Base-by-base conservation (phyloP, 1,140 invertebrate genomes). In the Microplitis mediator region DNA sequence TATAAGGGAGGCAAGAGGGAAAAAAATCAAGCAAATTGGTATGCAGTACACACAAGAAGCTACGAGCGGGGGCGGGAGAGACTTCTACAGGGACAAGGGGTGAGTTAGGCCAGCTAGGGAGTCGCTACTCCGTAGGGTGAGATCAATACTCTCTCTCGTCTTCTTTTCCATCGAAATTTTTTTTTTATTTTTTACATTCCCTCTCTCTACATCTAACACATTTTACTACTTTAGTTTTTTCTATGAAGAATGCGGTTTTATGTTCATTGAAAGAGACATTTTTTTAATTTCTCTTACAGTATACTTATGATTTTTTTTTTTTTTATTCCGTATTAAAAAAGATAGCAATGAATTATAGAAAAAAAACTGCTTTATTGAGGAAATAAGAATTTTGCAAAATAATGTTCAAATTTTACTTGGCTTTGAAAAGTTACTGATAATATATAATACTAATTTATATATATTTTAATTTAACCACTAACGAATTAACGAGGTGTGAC, bases 21-120 rank as follows among this genome's bases (percentile, higher is more conserved):
- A 69, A 76, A 82, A 82, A 84, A 86, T 86, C 83, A 85, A 86
- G 85, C 81, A 87, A 87, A 86, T 87, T 87, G 85, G 84, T 87
- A 87, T 87, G 84, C 85, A 87, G 85, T 84, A 81, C 85, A 67
- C 54, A 86, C 84, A 85, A 86, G 84, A 86, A 85, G 58, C 79
- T 76, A 80, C 80, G 81, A 77, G 82, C 82, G 78, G 76, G 45
- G 51, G 62, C 74, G 79, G 74, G 78, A 77, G 76, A 11, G 78
- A 60, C 77, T 80, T 81, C 79, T 78, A 79, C 79, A 77, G 76
- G 69, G 69, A 65, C 75, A 80, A 80, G 73, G 78, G 76, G 78
- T 76, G 79, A 78, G 78, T 60, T 68, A 70, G 78, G 79, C 82
- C 78, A 85, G 82, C 82, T 79, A 80, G 84, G 84, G 85, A 67